Conservation (phyloP, 2,888 invertebrate species). For the Charanyca ferruginea region DNA sequence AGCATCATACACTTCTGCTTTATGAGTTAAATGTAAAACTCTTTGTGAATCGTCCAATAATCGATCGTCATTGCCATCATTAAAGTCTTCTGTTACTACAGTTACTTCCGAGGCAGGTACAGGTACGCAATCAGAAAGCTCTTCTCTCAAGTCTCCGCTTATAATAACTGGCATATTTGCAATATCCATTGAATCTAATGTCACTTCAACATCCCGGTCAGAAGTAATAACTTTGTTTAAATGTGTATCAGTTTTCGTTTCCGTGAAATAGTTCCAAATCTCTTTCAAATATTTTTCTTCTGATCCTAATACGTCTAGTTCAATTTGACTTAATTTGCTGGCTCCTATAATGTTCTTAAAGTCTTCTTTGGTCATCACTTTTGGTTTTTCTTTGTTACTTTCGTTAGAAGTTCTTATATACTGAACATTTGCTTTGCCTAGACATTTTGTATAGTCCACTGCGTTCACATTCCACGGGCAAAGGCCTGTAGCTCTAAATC, state of each 20-base stretch:
- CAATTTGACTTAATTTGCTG: background rate
- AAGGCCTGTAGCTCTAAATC: conserved; percentile 55
- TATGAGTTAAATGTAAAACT: conserved; percentile 12
- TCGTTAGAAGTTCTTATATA: conserved; percentile 1
- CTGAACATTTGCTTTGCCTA: conserved; percentile 5
- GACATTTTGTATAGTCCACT: conserved; percentile 49
- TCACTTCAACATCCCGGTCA: conserved; percentile 7
- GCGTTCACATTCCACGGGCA: conserved; percentile 54
- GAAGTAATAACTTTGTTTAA: conserved; percentile 26
- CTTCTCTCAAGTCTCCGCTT: conserved; percentile 25
- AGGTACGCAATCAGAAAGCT: conserved; percentile 26
- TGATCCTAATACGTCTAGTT: conserved; percentile 7
- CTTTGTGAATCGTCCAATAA: background rate
- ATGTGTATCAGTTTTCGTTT: conserved; percentile 18
- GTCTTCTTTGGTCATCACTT: background rate
- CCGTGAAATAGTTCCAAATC: conserved; percentile 17
- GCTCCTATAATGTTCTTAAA: background rate
- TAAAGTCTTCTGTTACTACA: conserved; percentile 3
- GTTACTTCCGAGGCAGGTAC: conserved; percentile 25
- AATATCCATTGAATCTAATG: conserved; percentile 21
- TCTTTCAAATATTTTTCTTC: conserved; percentile 20
- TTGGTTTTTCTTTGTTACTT: conserved; percentile 12
- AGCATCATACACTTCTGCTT: conserved; percentile 21
- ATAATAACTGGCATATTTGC: conserved; percentile 26
- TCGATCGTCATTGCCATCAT: background rate